A percentile compares a stretch with the other conserved stretches of the same genome.
These are phyloP conservation scores for Tokudaia tokunoshimensis DNA, from an alignment of 2,797 vertebrate species.

Conservation along the genomic window DNA sequence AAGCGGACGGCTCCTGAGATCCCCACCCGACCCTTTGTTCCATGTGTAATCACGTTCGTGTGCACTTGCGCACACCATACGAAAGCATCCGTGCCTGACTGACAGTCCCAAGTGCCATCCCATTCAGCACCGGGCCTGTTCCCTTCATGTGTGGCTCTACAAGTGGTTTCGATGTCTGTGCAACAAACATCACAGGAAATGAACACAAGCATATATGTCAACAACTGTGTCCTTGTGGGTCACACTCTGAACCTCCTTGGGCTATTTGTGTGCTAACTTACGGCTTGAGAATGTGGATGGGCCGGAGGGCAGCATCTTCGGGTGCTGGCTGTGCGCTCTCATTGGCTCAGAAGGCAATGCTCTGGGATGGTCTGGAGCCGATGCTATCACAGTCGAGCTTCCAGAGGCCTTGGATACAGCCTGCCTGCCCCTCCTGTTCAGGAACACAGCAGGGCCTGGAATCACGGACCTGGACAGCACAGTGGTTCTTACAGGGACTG, in stretches of 20 bases:
- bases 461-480: neutral
- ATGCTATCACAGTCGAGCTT: neutral
- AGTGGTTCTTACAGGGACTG: neutral
- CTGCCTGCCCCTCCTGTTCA: neutral
- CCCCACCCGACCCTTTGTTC: neutral
- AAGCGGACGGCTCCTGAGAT: neutral
- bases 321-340: accelerated
- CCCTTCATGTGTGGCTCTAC: neutral
- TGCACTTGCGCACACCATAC: neutral
- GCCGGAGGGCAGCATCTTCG: neutral
- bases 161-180: accelerated
- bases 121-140: neutral
- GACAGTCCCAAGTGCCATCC: neutral
- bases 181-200: accelerated
- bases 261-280: neutral
- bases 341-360: neutral
- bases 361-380: neutral
- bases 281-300: accelerated
- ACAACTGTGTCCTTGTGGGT: accelerated
- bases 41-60: neutral
- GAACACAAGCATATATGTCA: accelerated
- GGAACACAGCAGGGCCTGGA: neutral
- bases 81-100: accelerated
- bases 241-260: neutral
- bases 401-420: neutral